Conservation (phyloP, 2,797 vertebrate species). For the Chromobotia macracanthus region DNA sequence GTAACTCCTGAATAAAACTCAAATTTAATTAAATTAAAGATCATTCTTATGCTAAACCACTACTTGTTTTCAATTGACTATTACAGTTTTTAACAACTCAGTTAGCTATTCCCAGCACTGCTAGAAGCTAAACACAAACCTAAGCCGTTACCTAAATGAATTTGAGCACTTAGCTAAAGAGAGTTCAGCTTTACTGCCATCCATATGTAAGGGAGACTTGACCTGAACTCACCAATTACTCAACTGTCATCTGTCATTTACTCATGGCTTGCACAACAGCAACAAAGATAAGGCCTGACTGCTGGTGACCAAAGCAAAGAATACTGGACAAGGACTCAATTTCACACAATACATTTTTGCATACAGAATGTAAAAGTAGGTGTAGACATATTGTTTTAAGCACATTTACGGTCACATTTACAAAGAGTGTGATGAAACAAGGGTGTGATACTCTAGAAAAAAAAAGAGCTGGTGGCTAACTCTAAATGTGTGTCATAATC, state of each 20-base stretch:
- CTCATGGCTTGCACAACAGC: background rate
- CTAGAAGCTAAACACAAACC: background rate
- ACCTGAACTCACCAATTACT: slow-evolving; percentile 13
- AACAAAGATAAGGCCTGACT: background rate
- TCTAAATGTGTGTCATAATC: background rate
- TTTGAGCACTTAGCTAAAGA: slow-evolving; percentile 11
- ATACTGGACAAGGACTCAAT: background rate
- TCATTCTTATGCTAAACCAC: too few relatives aligned
- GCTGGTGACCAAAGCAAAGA: background rate
- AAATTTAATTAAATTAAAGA: too few relatives aligned
- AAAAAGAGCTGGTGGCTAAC: too few relatives aligned
- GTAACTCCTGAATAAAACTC: too few relatives aligned
- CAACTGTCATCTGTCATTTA: background rate
- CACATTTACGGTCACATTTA: background rate
- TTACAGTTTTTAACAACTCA: too few relatives aligned
- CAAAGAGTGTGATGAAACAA: slow-evolving; percentile 1
- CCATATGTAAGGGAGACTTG: background rate
- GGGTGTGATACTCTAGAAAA: too few relatives aligned
- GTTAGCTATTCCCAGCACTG: too few relatives aligned
- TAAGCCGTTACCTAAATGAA: background rate
- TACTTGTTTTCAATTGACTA: too few relatives aligned
- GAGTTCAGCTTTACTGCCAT: slow-evolving; percentile 8
- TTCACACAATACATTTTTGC: background rate
- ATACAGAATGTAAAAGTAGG: background rate
- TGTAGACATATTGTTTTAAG: background rate